Percentiles rank a stretch among this genome's conserved stretches.
phyloP scores from a whole-genome alignment of 2,113 vertebrate genomes.

The Ginglymostoma cirratum region DNA sequence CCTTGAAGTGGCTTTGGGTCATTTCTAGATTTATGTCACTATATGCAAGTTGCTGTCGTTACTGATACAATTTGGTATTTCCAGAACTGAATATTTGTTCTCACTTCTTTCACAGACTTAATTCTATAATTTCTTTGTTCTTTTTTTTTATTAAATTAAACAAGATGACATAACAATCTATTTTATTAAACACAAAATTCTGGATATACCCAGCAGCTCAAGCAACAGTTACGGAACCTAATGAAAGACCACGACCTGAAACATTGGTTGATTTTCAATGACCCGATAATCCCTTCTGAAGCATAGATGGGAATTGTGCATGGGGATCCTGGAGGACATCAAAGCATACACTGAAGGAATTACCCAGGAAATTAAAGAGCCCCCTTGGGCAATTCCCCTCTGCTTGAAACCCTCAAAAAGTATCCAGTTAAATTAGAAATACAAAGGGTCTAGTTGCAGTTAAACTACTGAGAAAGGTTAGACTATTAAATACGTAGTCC shows the following conservation, averaged over 20 bases:
- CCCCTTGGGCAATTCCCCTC: too few species aligned
- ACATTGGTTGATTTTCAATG: neutral
- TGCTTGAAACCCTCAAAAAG: too few species aligned
- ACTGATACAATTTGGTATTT: neutral
- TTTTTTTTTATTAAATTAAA: neutral
- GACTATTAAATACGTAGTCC: too few species aligned
- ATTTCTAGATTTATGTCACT: neutral
- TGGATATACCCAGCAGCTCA: neutral
- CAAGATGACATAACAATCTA: neutral
- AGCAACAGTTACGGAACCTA: neutral
- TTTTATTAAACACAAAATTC: neutral
- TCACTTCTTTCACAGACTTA: neutral
- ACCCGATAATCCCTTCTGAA: too few species aligned
- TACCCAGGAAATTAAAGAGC: too few species aligned
- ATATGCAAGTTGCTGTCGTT: neutral
- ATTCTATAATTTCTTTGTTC: neutral
- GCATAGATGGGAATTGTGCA: too few species aligned
- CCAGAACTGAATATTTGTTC: neutral
- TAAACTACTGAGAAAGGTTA: too few species aligned
- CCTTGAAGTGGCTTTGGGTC: neutral
- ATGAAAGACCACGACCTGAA: neutral
- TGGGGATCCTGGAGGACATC: too few species aligned
- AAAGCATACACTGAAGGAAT: too few species aligned
- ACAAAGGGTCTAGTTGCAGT: too few species aligned
- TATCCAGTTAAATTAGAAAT: too few species aligned